Percentiles rank a stretch among this genome's conserved stretches.
These are phyloP conservation scores for Petroica traversi DNA, from an alignment of 2,113 vertebrate species.

Conservation along the genomic window DNA sequence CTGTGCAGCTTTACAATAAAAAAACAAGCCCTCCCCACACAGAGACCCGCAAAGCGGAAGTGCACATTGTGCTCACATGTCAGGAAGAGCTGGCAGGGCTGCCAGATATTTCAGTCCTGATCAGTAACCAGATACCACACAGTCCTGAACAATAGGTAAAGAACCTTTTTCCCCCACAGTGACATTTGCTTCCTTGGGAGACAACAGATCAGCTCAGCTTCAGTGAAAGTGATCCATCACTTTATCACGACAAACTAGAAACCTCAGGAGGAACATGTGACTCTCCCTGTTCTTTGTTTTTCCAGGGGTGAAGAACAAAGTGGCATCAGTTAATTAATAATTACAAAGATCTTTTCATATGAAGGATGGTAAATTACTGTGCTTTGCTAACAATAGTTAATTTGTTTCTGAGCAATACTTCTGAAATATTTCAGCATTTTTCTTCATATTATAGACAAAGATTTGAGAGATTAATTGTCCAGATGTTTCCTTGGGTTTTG, in stretches of 20 bases:
- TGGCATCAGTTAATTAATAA: slow-evolving; percentile 67
- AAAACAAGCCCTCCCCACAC: background rate
- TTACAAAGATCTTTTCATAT: slow-evolving; percentile 52
- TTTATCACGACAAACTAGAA: background rate
- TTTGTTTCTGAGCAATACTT: slow-evolving; percentile 29
- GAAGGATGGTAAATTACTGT: slow-evolving; percentile 46
- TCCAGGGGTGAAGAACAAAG: slow-evolving; percentile 8
- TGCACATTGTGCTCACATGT: background rate
- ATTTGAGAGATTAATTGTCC: slow-evolving; percentile 81
- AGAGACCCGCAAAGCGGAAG: background rate
- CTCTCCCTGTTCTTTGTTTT: background rate
- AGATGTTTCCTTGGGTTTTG: slow-evolving; percentile 87
- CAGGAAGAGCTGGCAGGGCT: background rate
- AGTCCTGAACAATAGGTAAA: slow-evolving; percentile 15
- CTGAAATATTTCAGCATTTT: slow-evolving; percentile 48
- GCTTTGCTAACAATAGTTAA: slow-evolving; percentile 22
- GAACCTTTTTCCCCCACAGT: background rate
- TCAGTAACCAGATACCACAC: slow-evolving; percentile 26
- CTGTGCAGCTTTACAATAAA: background rate
- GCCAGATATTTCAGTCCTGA: slow-evolving; percentile 44
- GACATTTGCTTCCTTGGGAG: slow-evolving; percentile 47
- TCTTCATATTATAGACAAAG: slow-evolving; percentile 45
- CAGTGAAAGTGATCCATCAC: slow-evolving; percentile 57
- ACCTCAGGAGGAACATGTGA: background rate
- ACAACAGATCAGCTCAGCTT: slow-evolving; percentile 10